These are phyloP conservation scores for Pardalotus punctatus DNA, from an alignment of 2,113 vertebrate genomes.

Conservation along the genomic window DNA sequence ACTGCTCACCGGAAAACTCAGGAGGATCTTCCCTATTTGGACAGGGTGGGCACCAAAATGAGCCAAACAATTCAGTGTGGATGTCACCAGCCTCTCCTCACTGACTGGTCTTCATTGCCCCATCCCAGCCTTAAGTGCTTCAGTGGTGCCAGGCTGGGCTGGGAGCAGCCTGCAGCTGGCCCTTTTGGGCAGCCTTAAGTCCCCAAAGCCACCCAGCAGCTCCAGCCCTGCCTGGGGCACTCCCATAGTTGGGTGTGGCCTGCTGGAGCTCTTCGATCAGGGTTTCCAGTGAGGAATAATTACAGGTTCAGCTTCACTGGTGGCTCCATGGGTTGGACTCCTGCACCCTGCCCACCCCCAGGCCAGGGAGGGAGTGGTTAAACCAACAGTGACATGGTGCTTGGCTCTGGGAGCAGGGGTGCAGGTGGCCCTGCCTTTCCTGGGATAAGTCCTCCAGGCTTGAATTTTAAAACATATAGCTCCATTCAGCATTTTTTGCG, in stretches of 20 bases:
- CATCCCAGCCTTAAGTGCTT: not conserved
- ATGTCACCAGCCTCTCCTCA: not conserved
- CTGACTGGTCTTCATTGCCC: not conserved
- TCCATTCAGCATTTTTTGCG: not conserved
- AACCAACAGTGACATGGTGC: not conserved
- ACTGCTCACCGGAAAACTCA: not conserved
- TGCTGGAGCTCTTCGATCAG: rapidly evolving
- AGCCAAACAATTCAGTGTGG: not conserved
- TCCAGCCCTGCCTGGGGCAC: rapidly evolving
- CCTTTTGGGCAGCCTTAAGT: not conserved
- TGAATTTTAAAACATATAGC: not conserved
- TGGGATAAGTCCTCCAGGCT: not conserved
- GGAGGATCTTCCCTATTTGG: not conserved
- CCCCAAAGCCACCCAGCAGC: not conserved
- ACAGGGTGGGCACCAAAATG: rapidly evolving
- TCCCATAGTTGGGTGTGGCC: rapidly evolving
- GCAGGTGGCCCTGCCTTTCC: not conserved
- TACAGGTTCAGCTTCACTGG: not conserved
- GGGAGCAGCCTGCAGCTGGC: not conserved
- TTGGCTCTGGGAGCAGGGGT: rapidly evolving
- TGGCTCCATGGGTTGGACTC: not conserved
- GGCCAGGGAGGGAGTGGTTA: not conserved
- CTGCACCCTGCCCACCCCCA: not conserved
- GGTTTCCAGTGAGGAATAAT: not conserved
- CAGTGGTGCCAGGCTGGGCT: not conserved